Evolutionary conservation across 1,140 invertebrate genomes (phyloP).

Genomic region (Drosophila tropicalis): DNA sequence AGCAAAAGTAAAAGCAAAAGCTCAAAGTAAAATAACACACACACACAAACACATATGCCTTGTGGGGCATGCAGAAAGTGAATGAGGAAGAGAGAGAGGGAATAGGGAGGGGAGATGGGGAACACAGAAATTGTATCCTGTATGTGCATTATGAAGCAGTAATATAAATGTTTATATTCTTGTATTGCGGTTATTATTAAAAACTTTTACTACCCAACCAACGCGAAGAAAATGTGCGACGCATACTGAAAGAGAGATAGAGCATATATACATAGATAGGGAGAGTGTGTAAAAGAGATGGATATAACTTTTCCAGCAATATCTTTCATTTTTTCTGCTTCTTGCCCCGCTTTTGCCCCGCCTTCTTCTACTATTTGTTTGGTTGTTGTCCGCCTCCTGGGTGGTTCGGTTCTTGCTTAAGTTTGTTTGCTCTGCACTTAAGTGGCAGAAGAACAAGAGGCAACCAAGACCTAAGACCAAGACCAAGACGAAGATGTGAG

Average conservation of each 20-base stretch:
- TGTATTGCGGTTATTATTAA: slow-evolving; percentile 82
- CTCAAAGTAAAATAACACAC: slow-evolving; percentile 68
- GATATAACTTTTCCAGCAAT: slow-evolving; percentile 72
- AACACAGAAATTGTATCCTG: slow-evolving; percentile 3
- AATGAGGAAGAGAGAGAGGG: neutral
- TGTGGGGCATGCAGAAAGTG: slow-evolving; percentile 3
- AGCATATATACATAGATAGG: neutral
- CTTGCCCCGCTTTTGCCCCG: neutral
- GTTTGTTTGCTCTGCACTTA: slow-evolving; percentile 76
- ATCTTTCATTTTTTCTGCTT: slow-evolving; percentile 45
- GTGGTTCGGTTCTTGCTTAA: slow-evolving; percentile 41
- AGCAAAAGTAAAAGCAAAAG: slow-evolving; percentile 30
- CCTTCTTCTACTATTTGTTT: neutral
- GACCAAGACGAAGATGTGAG: neutral
- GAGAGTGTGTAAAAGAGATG: slow-evolving; percentile 29
- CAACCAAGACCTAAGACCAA: slow-evolving; percentile 6
- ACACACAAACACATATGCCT: slow-evolving; percentile 23
- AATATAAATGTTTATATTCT: slow-evolving; percentile 82
- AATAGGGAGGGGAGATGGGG: neutral
- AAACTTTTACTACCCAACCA: slow-evolving; percentile 74
- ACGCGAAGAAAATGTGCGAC: slow-evolving; percentile 21
- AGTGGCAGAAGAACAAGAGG: slow-evolving; percentile 45
- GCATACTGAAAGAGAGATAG: neutral
- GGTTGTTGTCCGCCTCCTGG: slow-evolving; percentile 2
- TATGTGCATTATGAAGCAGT: slow-evolving; percentile 70